Percentiles rank a stretch among this genome's conserved stretches.
Conservation (phyloP, 1,140 invertebrate species). For the Thaumetopoea pityocampa region DNA sequence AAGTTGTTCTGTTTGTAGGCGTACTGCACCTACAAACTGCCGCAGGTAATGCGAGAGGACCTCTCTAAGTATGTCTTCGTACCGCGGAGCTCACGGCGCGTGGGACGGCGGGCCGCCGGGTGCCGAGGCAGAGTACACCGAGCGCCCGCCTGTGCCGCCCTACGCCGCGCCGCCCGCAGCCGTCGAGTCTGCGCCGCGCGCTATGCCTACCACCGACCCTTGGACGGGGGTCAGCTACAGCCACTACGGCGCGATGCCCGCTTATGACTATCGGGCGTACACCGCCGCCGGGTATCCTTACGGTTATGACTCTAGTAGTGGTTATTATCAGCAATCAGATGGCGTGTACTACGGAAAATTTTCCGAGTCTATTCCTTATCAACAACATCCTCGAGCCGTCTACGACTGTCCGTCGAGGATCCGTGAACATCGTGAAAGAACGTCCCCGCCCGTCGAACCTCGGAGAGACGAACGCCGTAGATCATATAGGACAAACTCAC, state of each 20-base stretch:
- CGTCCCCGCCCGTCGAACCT: conserved; percentile 31
- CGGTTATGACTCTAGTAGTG: conserved; percentile 55
- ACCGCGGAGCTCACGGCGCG: conserved; percentile 54
- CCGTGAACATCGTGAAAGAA: conserved; percentile 23
- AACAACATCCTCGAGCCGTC: conserved; percentile 2
- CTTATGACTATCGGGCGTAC: conserved; percentile 57
- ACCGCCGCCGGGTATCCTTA: conserved; percentile 42
- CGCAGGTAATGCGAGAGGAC: conserved; percentile 71
- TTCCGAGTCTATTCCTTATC: conserved; percentile 34
- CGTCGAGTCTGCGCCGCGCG: conserved; percentile 29
- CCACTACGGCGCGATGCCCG: conserved; percentile 49
- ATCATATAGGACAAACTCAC: conserved; percentile 43
- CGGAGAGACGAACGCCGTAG: conserved; percentile 28
- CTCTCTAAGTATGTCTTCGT: conserved; percentile 69
- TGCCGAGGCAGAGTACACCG: conserved; percentile 55
- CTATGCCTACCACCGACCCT: conserved; percentile 63
- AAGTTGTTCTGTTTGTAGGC: conserved; percentile 77
- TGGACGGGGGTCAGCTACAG: conserved; percentile 70
- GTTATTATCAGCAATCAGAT: conserved; percentile 48
- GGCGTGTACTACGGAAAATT: conserved; percentile 44
- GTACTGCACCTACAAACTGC: conserved; percentile 76
- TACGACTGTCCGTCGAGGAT: conserved; percentile 38
- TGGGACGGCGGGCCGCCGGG: conserved; percentile 72
- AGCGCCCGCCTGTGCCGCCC: conserved; percentile 34
- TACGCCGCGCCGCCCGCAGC: conserved; percentile 44